Base-by-base conservation (phyloP, 2,888 invertebrate genomes). In the Andrena haemorrhoa region DNA sequence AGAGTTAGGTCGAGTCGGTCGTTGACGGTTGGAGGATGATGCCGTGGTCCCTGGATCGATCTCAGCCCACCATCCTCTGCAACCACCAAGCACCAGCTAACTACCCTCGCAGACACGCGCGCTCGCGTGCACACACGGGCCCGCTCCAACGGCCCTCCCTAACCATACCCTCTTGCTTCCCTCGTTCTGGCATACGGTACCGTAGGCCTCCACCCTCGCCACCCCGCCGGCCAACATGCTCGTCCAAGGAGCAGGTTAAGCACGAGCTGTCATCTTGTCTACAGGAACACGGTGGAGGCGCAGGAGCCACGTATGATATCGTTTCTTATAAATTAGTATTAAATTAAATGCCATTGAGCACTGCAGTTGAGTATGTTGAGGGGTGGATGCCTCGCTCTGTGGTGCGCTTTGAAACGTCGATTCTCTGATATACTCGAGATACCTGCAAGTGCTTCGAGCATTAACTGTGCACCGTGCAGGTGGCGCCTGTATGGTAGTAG, bases 21-120 rank as follows among this genome's bases (percentile, higher is more conserved):
- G 89, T 87, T 87, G 89, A 90, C 89, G 86, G 86, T 89, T 86
- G 83, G 86, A 86, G 91, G 88, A 91, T 90, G 91, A 91, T 89
- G 91, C 89, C 88, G 87, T 87, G 87, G 87, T 88, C 86, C 83
- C 87, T 85, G 90, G 89, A 91, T 92, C 92, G 92, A 92, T 92
- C 85, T 85, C 86, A 86, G 84, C 61, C 64, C 64, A 58, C 79
- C 86, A 83, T 77, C 85, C 83, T 71, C 81, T 77, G 83, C 86
- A 81, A 86, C 89, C 89, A 64, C 85, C 86, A 76, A 89, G 88
- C 86, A 86, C 72, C 82, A 83, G 84, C 89, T 89, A 91, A 91
- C 90, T 87, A 88, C 80, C 83, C 63, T 77, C 78, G 64, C 68
- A 79, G 63, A 79, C 75, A 49, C 66, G 63, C 56, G 12, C 31